Evolutionary conservation across 2,113 vertebrate genomes (phyloP).

Genomic region (Neotoma lepida): DNA sequence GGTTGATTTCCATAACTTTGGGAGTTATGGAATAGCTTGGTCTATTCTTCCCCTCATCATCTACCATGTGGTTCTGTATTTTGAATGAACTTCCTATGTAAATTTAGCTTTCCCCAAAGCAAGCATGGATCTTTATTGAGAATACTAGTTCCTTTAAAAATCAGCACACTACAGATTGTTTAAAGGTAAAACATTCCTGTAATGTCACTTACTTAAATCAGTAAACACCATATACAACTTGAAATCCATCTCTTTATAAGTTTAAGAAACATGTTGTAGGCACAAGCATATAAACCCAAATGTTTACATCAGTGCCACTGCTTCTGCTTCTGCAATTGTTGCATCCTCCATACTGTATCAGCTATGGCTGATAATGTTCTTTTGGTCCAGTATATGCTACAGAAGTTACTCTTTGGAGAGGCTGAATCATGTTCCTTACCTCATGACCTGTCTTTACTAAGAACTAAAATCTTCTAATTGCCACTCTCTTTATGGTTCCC

Average conservation of each 20-base stretch:
- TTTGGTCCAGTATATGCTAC: neutral
- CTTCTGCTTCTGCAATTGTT: conserved; percentile 1
- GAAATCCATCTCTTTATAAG: neutral
- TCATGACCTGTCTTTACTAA: conserved; percentile 44
- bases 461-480: neutral
- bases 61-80: conserved; percentile 9
- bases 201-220: conserved; percentile 38
- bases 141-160: conserved; percentile 44
- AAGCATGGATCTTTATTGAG: conserved; percentile 20
- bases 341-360: neutral
- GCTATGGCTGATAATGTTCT: neutral
- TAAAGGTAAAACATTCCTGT: conserved; percentile 4
- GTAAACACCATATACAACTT: conserved; percentile 27
- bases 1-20: conserved; percentile 39
- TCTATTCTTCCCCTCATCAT: conserved; percentile 41
- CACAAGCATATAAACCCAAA: neutral
- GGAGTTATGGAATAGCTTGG: conserved; percentile 11
- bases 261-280: neutral
- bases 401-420: conserved; percentile 28
- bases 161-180: conserved; percentile 37
- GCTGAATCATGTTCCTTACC: neutral
- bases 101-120: neutral
- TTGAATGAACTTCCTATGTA: conserved; percentile 16
- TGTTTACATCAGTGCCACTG: neutral
- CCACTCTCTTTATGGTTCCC: neutral